Base-by-base conservation (phyloP, 1,140 invertebrate genomes). In the Meteorus sp. region DNA sequence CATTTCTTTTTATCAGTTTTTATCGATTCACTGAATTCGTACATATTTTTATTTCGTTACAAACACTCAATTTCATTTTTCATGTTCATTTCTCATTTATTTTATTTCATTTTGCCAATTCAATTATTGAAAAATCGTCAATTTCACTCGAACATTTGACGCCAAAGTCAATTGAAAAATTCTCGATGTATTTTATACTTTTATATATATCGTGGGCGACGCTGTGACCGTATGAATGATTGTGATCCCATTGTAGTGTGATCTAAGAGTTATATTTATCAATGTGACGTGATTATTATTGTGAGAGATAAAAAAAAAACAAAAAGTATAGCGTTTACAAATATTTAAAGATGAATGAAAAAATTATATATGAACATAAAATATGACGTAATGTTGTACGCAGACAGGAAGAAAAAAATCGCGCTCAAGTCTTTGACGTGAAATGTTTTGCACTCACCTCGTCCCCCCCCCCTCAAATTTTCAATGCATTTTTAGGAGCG, bases 131-230 rank as follows among this genome's bases (percentile, higher is more conserved):
- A n/a, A n/a, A n/a, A n/a, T n/a, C n/a, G n/a, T 25, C 39, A 27
- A 43, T 57, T 37, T 48, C 39, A 48, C 22, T 23, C 39, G 15
- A 55, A 13, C 56, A 59, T 39, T 52, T n/a, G 47, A 52, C 48
- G 52, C 52, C 29, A 33, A 27, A 27, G n/a, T 35, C 17, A 41
- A 41, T 8, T 11, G 17, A 54, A 29, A 37, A 58, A 37, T 50
- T 59, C 48, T 60, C 59, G 37, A 60, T 62, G 70, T 58, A 70
- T 71, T 71, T 71, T 71, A 68, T 71, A 71, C 70, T 71, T 71
- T 71, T 71, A 71, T 71, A n/a, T n/a, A 71, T 70, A 39, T 39
- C 62, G 67, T 68, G 69, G 47, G 48, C 60, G 61, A 68, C n/a
- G 51, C 23, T 51, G 25, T 56, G 53, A 62, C 51, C n/a, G 51